Evolutionary conservation across 1,140 invertebrate species (phyloP), one percentile per base, ranked within the genome.

Genomic region (Zaprionus davidi): DNA sequence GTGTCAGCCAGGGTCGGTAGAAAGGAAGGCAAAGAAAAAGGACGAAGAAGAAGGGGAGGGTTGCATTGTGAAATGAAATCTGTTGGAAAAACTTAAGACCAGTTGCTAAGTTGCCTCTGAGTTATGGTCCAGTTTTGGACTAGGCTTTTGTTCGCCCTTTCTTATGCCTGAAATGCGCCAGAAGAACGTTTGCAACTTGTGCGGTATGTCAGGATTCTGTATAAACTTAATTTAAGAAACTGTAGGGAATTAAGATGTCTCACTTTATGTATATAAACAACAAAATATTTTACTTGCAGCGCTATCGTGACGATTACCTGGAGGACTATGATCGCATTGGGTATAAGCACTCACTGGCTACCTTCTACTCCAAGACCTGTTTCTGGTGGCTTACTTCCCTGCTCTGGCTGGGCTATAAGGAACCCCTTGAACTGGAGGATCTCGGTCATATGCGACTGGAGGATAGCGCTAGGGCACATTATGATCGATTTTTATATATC

Each of bases 311-410:
- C 17, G 88, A 88, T 24, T 92, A 81, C 20, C 49, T 85, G 38
- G 91, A 92, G 28, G 83, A 92, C n/a, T 82, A 82, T 64, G 88
- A 82, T 4, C 81, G 73, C 51, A 92, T 93, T 26, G 90, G 91
- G 7, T 95, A 95, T 67, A 93, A 94, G 71, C 95, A 96, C 73
- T 93, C 94, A 13, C 92, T 94, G 64, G 94, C 94, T 5, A 95
- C 95, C 82, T 95, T 96, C 63, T 94, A 95, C 71, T 96, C 96
- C 0, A 96, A 95, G 92, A 94, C 95, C 44, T 95, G 95, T 15
- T 98, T 97, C 90, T 96, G 95, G 92, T 98, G 97, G 97, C 91
- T 97, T 24, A 95, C 95, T 51, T 93, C 94, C 5, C 91, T 97
- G 3, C 87, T 98, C 3, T 93, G 94, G 69, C 92, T 94, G 71